Conservation (phyloP, 2,113 vertebrate genomes). For the Crocuta crocuta region DNA sequence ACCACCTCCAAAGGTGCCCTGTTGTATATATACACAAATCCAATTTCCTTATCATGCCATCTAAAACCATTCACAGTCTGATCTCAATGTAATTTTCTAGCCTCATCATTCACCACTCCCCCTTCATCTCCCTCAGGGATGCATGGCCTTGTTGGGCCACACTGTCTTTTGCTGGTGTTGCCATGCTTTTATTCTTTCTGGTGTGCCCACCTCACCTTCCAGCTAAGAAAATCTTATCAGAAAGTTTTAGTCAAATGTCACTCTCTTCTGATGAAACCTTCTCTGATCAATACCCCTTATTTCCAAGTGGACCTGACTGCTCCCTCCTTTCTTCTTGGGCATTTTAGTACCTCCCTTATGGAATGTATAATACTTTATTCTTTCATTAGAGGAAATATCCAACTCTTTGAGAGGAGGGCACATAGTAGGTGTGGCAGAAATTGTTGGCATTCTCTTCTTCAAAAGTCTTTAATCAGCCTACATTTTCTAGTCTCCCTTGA, state of each 20-base stretch:
- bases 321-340: background rate
- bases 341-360: background rate
- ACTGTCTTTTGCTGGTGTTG: background rate
- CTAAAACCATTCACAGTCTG: background rate
- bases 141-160: background rate
- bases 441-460: background rate
- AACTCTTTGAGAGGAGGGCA: background rate
- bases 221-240: background rate
- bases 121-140: background rate
- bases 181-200: background rate
- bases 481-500: background rate
- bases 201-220: background rate
- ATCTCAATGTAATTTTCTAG: background rate
- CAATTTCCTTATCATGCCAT: background rate
- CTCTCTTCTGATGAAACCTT: background rate
- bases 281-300: background rate
- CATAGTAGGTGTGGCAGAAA: background rate
- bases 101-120: background rate
- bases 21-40: background rate
- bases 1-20: background rate
- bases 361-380: background rate
- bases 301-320: background rate
- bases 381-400: background rate
- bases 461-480: background rate
- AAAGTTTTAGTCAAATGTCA: constrained; percentile 23